Conservation (phyloP, 2,797 vertebrate species). For the Lithobates sylvaticus region DNA sequence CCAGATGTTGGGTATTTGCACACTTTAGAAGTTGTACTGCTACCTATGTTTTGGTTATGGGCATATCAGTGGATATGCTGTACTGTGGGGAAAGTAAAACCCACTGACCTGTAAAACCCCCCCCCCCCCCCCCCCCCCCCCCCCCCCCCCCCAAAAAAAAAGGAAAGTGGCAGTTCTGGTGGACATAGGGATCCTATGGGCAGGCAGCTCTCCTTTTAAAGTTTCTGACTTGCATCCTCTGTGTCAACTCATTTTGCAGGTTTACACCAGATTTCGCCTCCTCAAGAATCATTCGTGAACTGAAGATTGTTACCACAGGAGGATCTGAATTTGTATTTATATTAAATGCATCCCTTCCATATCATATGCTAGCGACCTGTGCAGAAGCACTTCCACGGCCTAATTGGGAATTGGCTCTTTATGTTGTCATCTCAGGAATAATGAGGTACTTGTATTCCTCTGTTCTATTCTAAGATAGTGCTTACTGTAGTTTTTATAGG, state of each 20-base stretch:
- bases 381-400: conserved; percentile 94
- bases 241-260: conserved; percentile 74
- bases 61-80: no score
- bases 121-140: no score
- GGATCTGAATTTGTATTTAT: conserved; percentile 94
- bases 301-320: conserved; percentile 89
- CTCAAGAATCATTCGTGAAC: conserved; percentile 94
- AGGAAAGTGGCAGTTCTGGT: no score
- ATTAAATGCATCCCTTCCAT: conserved; percentile 95
- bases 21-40: no score
- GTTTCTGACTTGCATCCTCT: background rate
- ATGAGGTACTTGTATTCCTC: conserved; percentile 84
- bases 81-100: no score
- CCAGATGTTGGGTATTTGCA: no score
- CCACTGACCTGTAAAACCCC: no score
- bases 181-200: no score
- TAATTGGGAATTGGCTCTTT: conserved; percentile 95
- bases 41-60: no score
- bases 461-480: no score
- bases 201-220: background rate
- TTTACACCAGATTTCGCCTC: conserved; percentile 99
- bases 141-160: no score
- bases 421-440: conserved; percentile 91
- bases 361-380: conserved; percentile 95
- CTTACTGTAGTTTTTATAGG: no score